phyloP scores from a whole-genome alignment of 2,888 invertebrate species.

The Arctia plantaginis region DNA sequence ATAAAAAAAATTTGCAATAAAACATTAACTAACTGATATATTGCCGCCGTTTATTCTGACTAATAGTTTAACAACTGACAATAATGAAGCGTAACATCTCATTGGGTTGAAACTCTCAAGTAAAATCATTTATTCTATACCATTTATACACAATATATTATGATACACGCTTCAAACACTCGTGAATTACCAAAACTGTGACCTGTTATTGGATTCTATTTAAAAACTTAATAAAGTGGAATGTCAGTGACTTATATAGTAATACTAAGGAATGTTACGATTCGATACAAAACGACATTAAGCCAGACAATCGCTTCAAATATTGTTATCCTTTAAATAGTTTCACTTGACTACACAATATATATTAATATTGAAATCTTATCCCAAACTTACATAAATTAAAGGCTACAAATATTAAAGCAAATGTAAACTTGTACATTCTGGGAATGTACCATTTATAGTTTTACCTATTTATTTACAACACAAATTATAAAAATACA shows the following conservation, averaged over 20 bases:
- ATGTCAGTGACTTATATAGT: background rate
- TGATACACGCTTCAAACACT: background rate
- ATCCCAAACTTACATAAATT: slow-evolving; percentile 50
- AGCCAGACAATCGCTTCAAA: slow-evolving; percentile 57
- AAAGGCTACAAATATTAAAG: slow-evolving; percentile 73
- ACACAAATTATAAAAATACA: slow-evolving; percentile 73
- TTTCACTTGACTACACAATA: slow-evolving; percentile 55
- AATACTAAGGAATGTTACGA: slow-evolving; percentile 10
- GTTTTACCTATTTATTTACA: slow-evolving; percentile 67
- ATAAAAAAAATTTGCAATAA: background rate
- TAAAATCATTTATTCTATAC: background rate
- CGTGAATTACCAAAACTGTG: slow-evolving; percentile 3
- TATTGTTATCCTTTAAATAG: slow-evolving; percentile 53
- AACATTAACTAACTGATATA: background rate
- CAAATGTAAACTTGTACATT: slow-evolving; percentile 75
- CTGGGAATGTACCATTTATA: slow-evolving; percentile 73
- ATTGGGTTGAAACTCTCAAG: background rate
- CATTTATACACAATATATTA: background rate
- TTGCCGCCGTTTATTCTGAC: background rate
- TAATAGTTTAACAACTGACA: too few species aligned
- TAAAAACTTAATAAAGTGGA: background rate
- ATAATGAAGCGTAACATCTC: background rate
- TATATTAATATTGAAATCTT: slow-evolving; percentile 58
- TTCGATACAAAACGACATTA: slow-evolving; percentile 57
- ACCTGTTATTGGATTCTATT: too few species aligned